Percentiles rank a stretch among this genome's conserved stretches.
phyloP scores from a whole-genome alignment of 2,797 vertebrate genomes.

The Leucoraja ocellata region DNA sequence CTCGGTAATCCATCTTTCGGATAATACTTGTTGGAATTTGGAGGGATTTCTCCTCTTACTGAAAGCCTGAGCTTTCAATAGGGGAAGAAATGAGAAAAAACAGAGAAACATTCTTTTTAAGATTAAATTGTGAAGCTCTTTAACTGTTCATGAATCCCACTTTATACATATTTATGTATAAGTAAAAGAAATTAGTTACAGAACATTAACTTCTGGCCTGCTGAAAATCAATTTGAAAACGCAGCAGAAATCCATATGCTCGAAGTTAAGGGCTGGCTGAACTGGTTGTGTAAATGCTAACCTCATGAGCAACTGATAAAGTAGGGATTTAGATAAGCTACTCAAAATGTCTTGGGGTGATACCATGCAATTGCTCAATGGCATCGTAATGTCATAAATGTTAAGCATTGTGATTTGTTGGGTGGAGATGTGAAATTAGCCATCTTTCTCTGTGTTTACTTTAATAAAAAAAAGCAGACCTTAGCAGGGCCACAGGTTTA shows the following conservation, averaged over 20 bases:
- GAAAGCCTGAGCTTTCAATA: background rate
- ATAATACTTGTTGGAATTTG: slow-evolving; percentile 27
- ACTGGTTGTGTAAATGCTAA: slow-evolving; percentile 33
- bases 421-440: slow-evolving; percentile 10
- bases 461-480: background rate
- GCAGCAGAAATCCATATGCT: slow-evolving; percentile 34
- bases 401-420: background rate
- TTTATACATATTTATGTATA: slow-evolving; percentile 20
- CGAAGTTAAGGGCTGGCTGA: slow-evolving; percentile 11
- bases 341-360: background rate
- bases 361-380: background rate
- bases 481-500: background rate
- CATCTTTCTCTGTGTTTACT: slow-evolving; percentile 1
- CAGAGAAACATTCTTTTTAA: background rate
- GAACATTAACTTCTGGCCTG: slow-evolving; percentile 32
- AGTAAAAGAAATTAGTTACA: slow-evolving; percentile 30
- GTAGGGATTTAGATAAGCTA: slow-evolving; percentile 16
- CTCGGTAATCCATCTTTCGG: background rate
- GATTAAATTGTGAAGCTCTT: slow-evolving; percentile 6
- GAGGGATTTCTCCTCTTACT: slow-evolving; percentile 11
- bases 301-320: slow-evolving; percentile 17
- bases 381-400: background rate
- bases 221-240: slow-evolving; percentile 33
- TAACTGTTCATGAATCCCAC: slow-evolving; percentile 1
- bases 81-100: background rate